Base-by-base conservation (phyloP, 2,888 invertebrate species). In the Beris morrisii region DNA sequence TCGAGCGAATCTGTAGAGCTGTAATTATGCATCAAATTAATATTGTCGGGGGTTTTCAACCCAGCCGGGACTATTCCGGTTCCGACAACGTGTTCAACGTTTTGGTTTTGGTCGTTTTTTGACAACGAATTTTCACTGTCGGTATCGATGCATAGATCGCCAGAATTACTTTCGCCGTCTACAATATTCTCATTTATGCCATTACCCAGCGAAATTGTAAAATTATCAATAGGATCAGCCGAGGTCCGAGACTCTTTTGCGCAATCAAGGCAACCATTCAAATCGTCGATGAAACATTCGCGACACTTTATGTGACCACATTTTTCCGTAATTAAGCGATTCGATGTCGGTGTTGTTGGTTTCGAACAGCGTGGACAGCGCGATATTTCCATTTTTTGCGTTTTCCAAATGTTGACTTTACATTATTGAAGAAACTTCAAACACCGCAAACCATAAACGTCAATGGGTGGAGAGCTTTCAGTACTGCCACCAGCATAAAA, bases 261-360 rank as follows among this genome's bases (percentile, higher is more conserved):
- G 55, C 78, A 78, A 58, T 77, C 72, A 4, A 81, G 78, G 74
- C 91, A 91, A 12, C 87, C 86, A 45, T 83, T 79, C 71, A 85
- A 88, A 75, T 91, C 91, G 22, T 83, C 81, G 43, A 91, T 75
- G 52, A 91, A 81, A 75, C 91, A 91, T 70, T 85, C 80, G 72
- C 91, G 86, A 77, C 91, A 91, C 79, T 91, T 91, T 65, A 83
- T 83, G 76, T 91, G 91, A 4, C 91, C 91, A 78, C 91, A 91
- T 57, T 83, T 84, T 76, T 91, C 91, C 59, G 86, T 87, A 13
- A 91, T 86, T 64, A 91, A 79, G 64, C 91, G 83, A 73, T 86
- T 86, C 67, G 83, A 79, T 5, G 86, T 84, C 52, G 79, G 78
- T 72, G 85, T 84, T 45, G 85, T 82, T 65, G 80, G 73, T 72